A percentile compares a stretch with the other conserved stretches of the same genome.
phyloP scores from a whole-genome alignment of 2,888 invertebrate genomes.

The Archips crataeganus region DNA sequence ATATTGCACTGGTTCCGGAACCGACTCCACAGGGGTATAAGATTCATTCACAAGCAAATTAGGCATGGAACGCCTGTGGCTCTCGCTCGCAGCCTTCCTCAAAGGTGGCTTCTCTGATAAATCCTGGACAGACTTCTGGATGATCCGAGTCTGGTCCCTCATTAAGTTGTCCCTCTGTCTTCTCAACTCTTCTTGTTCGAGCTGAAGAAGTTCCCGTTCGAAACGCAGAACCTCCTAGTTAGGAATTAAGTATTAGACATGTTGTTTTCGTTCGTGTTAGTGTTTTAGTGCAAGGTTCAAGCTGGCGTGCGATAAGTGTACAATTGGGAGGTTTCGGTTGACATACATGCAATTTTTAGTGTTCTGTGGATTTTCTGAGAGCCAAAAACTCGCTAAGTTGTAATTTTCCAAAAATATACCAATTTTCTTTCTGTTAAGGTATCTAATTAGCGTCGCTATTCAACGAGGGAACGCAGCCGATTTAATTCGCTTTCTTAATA shows the following conservation, averaged over 20 bases:
- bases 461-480: too few species aligned
- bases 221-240: constrained; percentile 90
- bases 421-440: too few species aligned
- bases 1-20: constrained; percentile 57
- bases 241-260: constrained; percentile 43
- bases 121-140: constrained; percentile 88
- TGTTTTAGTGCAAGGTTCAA: constrained; percentile 52
- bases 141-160: constrained; percentile 87
- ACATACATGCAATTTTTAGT: background rate
- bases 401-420: too few species aligned
- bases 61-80: constrained; percentile 82
- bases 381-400: background rate
- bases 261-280: constrained; percentile 8
- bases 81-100: constrained; percentile 56
- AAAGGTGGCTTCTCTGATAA: constrained; percentile 78
- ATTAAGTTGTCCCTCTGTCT: constrained; percentile 90
- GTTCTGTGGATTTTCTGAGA: background rate
- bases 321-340: constrained; percentile 37
- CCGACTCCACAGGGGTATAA: constrained; percentile 53
- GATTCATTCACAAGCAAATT: constrained; percentile 74
- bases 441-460: too few species aligned
- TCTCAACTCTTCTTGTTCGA: constrained; percentile 92
- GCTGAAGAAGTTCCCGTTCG: constrained; percentile 91
- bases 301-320: constrained; percentile 54
- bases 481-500: too few species aligned